These are phyloP conservation scores for Lasioglossum calceatum DNA, from an alignment of 2,888 invertebrate genomes.

Conservation along the genomic window DNA sequence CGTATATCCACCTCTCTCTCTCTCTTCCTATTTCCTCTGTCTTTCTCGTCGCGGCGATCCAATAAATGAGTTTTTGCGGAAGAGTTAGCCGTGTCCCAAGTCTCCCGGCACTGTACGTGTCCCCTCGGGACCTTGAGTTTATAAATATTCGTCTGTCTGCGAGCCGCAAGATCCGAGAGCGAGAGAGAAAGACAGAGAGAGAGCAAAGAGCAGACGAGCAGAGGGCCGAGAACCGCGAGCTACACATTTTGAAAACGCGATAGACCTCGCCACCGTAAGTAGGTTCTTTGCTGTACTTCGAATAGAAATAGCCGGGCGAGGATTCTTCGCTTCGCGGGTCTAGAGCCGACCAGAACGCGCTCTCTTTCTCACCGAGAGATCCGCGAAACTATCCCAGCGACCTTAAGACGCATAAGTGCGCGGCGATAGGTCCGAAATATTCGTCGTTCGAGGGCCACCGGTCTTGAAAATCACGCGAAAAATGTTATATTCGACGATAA, in stretches of 20 bases:
- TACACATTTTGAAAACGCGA: slow-evolving; percentile 24
- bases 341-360: not conserved
- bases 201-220: not conserved
- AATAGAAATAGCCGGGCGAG: slow-evolving; percentile 13
- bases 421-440: not conserved
- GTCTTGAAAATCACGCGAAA: not conserved
- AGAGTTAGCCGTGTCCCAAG: not conserved
- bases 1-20: not conserved
- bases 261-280: slow-evolving; percentile 12
- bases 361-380: not conserved
- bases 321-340: not conserved
- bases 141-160: slow-evolving; percentile 44
- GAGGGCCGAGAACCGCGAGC: not conserved
- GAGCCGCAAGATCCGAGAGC: not conserved
- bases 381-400: not conserved
- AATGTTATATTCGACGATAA: not conserved
- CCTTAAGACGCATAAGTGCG: not conserved
- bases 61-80: slow-evolving; percentile 15
- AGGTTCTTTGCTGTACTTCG: slow-evolving; percentile 9
- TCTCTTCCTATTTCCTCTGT: not conserved
- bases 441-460: not conserved
- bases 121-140: slow-evolving; percentile 34
- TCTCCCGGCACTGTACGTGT: not conserved
- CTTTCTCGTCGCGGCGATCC: not conserved
- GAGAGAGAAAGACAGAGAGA: not conserved